phyloP scores from a whole-genome alignment of 1,140 invertebrate species.

The Lamellibrachia luymesi region DNA sequence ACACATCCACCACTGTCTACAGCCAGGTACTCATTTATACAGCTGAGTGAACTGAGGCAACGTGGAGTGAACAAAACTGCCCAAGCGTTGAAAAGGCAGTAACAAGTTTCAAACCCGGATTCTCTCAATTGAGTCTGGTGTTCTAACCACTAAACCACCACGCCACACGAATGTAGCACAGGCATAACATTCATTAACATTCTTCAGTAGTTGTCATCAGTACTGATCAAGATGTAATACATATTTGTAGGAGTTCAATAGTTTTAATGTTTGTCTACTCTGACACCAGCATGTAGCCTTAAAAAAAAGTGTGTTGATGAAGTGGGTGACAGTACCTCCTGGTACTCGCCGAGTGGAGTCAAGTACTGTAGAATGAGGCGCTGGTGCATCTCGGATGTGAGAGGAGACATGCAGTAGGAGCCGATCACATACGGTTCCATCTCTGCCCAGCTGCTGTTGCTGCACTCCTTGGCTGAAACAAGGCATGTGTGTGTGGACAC shows the following conservation, averaged over 20 bases:
- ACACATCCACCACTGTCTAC: neutral
- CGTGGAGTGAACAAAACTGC: too few species aligned
- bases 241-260: neutral
- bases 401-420: slow-evolving; percentile 80
- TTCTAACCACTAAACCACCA: too few species aligned
- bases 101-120: too few species aligned
- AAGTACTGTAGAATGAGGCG: slow-evolving; percentile 90
- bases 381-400: slow-evolving; percentile 81
- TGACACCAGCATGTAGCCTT: neutral
- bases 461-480: slow-evolving; percentile 43
- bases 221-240: neutral
- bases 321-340: slow-evolving; percentile 67
- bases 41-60: too few species aligned
- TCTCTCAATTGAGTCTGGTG: too few species aligned
- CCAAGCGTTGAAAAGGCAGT: too few species aligned
- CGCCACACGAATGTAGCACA: too few species aligned
- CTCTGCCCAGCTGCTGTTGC: slow-evolving; percentile 87
- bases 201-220: neutral
- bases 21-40: too few species aligned
- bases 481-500: neutral
- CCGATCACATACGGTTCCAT: slow-evolving; percentile 85
- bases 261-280: neutral
- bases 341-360: slow-evolving; percentile 93
- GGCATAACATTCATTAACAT: too few species aligned
- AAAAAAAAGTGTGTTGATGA: neutral